These are phyloP conservation scores for Ascidia mentula DNA, from an alignment of 23 tunicate species.

Conservation along the genomic window DNA sequence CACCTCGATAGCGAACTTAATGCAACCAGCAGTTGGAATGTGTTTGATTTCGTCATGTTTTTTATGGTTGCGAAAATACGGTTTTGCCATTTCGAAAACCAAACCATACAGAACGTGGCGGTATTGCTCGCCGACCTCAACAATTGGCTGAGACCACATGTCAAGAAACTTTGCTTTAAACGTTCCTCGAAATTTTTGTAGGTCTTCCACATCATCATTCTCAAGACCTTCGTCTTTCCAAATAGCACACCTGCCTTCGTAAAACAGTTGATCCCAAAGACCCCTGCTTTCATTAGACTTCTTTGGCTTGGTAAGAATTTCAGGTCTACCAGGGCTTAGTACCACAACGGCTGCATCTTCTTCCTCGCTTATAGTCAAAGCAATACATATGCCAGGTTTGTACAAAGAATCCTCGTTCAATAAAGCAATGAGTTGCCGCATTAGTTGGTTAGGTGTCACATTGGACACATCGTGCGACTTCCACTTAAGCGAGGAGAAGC, in stretches of 20 bases:
- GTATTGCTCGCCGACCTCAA: too few relatives aligned
- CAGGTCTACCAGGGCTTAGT: neutral
- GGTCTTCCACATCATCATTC: neutral
- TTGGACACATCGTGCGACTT: neutral
- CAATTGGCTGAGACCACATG: too few relatives aligned
- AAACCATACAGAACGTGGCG: too few relatives aligned
- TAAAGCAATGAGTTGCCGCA: neutral
- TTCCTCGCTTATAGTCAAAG: neutral
- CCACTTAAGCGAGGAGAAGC: too few relatives aligned
- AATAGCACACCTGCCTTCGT: neutral
- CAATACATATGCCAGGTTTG: neutral
- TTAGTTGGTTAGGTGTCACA: neutral
- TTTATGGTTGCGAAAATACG: too few relatives aligned
- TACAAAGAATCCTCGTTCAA: neutral
- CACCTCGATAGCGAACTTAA: too few relatives aligned
- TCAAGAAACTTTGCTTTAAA: too few relatives aligned
- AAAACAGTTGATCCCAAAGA: neutral
- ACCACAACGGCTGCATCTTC: neutral
- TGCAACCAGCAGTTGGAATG: too few relatives aligned
- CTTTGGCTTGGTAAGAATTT: neutral
- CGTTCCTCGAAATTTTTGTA: too few relatives aligned
- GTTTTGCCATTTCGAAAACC: too few relatives aligned
- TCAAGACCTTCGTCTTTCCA: neutral
- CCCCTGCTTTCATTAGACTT: neutral
- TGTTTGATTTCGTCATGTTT: too few relatives aligned